phyloP scores from a whole-genome alignment of 2,888 invertebrate genomes.

The Maniola hyperantus region DNA sequence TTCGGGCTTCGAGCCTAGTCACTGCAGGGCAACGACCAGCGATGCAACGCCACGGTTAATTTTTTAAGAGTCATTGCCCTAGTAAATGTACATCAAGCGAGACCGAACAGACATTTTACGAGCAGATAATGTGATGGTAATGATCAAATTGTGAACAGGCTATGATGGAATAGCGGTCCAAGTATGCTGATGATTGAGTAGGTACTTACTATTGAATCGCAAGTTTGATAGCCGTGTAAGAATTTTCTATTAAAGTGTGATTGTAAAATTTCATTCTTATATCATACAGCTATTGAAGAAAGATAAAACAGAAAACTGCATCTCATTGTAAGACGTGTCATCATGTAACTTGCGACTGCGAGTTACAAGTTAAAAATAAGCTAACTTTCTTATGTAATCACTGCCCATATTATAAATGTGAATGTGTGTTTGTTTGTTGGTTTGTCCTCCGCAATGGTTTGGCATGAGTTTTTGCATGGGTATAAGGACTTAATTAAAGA shows the following conservation, averaged over 20 bases:
- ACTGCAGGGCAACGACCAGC: conserved; percentile 67
- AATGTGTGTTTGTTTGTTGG: too few relatives aligned
- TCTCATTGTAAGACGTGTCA: too few relatives aligned
- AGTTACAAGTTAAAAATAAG: too few relatives aligned
- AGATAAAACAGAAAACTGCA: too few relatives aligned
- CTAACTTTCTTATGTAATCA: too few relatives aligned
- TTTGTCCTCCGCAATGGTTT: too few relatives aligned
- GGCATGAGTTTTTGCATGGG: too few relatives aligned
- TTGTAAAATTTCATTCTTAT: not conserved
- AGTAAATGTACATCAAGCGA: conserved; percentile 51
- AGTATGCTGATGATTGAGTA: conserved; percentile 3
- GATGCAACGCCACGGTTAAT: conserved; percentile 63
- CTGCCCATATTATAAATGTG: too few relatives aligned
- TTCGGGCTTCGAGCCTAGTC: conserved; percentile 53
- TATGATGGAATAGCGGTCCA: conserved; percentile 14
- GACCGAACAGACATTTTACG: conserved; percentile 38
- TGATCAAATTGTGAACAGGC: conserved; percentile 27
- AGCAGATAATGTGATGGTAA: conserved; percentile 39
- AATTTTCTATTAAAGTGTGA: conserved; percentile 1
- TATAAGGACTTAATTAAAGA: too few relatives aligned
- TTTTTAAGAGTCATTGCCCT: conserved; percentile 72
- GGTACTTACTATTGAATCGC: conserved; percentile 13
- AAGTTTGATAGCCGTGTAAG: not conserved
- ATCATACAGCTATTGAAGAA: not conserved
- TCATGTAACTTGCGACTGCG: too few relatives aligned